A percentile compares a stretch with the other conserved stretches of the same genome.
Conservation (phyloP, 2,888 invertebrate species). For the Choreutis nemorana region DNA sequence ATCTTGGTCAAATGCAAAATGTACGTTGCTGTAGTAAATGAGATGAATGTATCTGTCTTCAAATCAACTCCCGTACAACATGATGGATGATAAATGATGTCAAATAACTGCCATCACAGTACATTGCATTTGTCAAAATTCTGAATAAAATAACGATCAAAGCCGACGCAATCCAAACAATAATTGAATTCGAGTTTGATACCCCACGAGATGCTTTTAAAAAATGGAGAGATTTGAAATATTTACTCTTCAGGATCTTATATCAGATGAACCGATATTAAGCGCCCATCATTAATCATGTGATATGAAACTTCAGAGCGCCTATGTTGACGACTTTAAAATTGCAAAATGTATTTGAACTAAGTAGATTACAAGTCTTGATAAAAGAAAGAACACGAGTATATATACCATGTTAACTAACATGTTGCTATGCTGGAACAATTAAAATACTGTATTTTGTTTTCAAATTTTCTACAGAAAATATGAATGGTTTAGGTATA, state of each 20-base stretch:
- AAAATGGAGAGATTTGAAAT: constrained; percentile 35
- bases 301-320: constrained; percentile 28
- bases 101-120: too few relatives aligned
- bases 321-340: too few relatives aligned
- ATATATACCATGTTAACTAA: too few relatives aligned
- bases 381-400: too few relatives aligned
- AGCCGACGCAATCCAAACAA: constrained; percentile 31
- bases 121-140: too few relatives aligned
- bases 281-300: constrained; percentile 53
- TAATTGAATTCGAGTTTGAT: constrained; percentile 24
- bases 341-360: too few relatives aligned
- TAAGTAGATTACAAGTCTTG: too few relatives aligned
- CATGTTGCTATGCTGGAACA: not conserved
- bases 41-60: too few relatives aligned
- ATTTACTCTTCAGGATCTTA: constrained; percentile 35
- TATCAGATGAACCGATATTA: constrained; percentile 52
- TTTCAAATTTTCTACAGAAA: not conserved
- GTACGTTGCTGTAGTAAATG: too few relatives aligned
- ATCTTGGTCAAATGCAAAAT: too few relatives aligned
- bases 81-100: too few relatives aligned
- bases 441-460: not conserved
- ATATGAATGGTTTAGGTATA: not conserved
- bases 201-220: constrained; percentile 34
- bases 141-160: constrained; percentile 24
- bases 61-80: too few relatives aligned